Base-by-base conservation (phyloP, 2,113 vertebrate species). In the Corythornis cristatus region DNA sequence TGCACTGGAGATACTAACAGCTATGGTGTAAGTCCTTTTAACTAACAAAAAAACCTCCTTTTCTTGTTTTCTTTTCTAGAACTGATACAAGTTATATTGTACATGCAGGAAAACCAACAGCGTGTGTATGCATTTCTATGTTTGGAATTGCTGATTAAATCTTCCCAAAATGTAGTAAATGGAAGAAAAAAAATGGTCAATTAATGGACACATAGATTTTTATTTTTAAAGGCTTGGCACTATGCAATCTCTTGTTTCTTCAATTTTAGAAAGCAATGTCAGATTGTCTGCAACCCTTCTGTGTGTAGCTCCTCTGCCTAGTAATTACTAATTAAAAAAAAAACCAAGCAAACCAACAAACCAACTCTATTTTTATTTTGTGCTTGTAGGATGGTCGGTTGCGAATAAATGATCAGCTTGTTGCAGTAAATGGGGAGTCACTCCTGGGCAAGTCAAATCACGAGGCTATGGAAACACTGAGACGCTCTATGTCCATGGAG, bases 401-500 rank as follows among this genome's bases (percentile, higher is more conserved):
- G 61, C 90, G 97, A 29, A 92, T 98, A 15, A 99, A 99, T 65
- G 99, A 99, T 94, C 99, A 99, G 94, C 97, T 99, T 96, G 97
- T 99, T 31, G 99, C 98, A 0, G 98, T 99, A n/a, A 99, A 99
- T 12, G 98, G 99, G 8, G 99, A 99, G 88, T 98, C 98, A 1
- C 97, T 99, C 74, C 93, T 99, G 95, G 98, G 98, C 75, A 98
- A 98, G 94, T 99, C 99, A 29, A 99, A 99, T 92, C 99, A 99
- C 1, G 98, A 99, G 86, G 99, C 99, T 64, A 99, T 99, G 99
- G 99, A 99, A 96, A 99, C 99, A 5, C 98, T 99, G 6, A 97
- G 99, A 21, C 98, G 99, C 68, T 99, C 99, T 2, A 99, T 99
- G 99, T 99, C 99, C 75, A 99, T 99, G 97, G 99, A 99, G 90